Base-by-base conservation (phyloP, 2,888 invertebrate genomes). In the Ormia ochracea region DNA sequence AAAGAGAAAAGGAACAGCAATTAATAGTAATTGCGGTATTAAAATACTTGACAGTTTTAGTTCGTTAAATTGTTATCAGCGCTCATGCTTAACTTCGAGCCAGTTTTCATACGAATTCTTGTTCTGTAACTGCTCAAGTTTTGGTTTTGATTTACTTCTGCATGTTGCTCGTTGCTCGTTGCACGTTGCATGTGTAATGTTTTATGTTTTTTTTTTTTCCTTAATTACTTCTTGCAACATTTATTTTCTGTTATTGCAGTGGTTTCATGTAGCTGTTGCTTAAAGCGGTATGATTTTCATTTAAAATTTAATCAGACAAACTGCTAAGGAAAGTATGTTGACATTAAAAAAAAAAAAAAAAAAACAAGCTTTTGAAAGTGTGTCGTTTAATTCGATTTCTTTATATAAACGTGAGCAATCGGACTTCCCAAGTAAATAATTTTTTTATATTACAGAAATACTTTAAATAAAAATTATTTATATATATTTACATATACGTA, bases 291-390 rank as follows among this genome's bases (percentile, higher is more conserved):
- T 33, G 33, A 50, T 50, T 74, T 74, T 66, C 66, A 50, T 52
- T 50, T 31, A 66, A 74, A 74, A 58, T 74, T 48, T 74, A 74
- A 59, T 50, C 50, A 50, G 28, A 50, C 48, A 59, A 7, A 52
- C 9, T 33, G 28, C n/a, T n/a, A 17, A 54, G 36, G 10, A 45
- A 48, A 7, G 3, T 31, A 17, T 9, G 33, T 36, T 54, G 45
- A 73, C 48, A 48, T 56, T 56, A 21, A 28, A 48, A 23, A 36
- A 45, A 73, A 63, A 43, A 45, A 45, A 21, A 28, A 48, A 23
- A 36, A 45, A 73, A 63, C 54, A 45, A 45, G 61, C 43, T 72
- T 72, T 28, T 48, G 5, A 45, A 5, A 45, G 19, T 31, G 19
- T 63, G 58, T 17, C 23, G 17, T 28, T 31, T 26, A 26, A 4